A percentile compares a stretch with the other conserved stretches of the same genome.
phyloP scores from a whole-genome alignment of 92 coral and sea anemone species.

The Epizoanthus scotinus region DNA sequence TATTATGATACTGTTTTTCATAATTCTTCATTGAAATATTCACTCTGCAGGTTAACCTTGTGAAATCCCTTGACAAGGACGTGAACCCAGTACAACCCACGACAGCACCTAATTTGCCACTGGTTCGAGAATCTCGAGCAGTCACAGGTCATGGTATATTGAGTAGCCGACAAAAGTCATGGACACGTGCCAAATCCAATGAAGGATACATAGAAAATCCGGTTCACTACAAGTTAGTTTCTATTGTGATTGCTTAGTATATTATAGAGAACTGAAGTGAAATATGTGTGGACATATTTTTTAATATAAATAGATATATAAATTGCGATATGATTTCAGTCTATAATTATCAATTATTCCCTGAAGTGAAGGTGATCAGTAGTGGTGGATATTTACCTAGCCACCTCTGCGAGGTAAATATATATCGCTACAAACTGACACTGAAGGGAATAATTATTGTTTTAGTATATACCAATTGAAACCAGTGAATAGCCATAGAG shows the following conservation, averaged over 20 bases:
- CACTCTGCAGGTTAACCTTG: constrained; percentile 86
- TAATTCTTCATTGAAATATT: neutral
- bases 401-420: too few species aligned
- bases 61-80: constrained; percentile 80
- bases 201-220: constrained; percentile 94
- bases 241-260: neutral
- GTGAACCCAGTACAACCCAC: constrained; percentile 64
- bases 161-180: constrained; percentile 77
- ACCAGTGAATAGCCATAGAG: too few species aligned
- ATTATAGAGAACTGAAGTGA: neutral
- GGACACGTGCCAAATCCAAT: constrained; percentile 88
- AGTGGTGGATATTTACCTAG: too few species aligned
- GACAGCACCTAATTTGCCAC: constrained; percentile 77
- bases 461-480: too few species aligned
- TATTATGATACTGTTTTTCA: neutral
- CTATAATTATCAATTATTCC: too few species aligned
- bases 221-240: constrained; percentile 81
- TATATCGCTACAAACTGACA: too few species aligned
- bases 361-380: too few species aligned
- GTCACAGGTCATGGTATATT: constrained; percentile 93
- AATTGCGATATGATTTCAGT: neutral
- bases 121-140: constrained; percentile 81
- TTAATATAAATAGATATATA: neutral
- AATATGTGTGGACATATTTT: neutral
- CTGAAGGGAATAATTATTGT: too few species aligned